Conservation (phyloP, 2,797 vertebrate species). For the Rhinoraja longicauda region DNA sequence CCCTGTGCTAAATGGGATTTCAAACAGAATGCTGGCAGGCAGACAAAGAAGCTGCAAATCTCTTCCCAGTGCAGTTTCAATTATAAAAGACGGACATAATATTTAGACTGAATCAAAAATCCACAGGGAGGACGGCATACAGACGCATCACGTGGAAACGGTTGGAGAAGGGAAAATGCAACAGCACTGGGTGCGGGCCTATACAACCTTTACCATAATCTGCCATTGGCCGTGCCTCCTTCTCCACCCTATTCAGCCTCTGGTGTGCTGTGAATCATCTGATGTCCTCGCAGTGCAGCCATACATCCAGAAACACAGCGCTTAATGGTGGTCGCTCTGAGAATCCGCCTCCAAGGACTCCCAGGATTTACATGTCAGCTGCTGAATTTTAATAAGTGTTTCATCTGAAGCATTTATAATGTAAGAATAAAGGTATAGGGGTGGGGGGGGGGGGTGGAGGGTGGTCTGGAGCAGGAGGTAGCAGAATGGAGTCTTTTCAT, state of each 20-base stretch:
- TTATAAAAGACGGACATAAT: slow-evolving; percentile 18
- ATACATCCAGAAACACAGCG: neutral
- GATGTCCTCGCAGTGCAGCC: neutral
- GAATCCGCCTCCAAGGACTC: neutral
- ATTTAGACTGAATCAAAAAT: slow-evolving; percentile 28
- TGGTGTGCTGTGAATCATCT: neutral
- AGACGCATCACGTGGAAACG: neutral
- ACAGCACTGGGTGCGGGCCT: too few species aligned
- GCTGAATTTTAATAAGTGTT: neutral
- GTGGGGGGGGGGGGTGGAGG: neutral
- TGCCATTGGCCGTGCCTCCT: too few species aligned
- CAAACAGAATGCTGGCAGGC: slow-evolving; percentile 23
- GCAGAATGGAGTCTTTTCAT: neutral
- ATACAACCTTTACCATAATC: neutral
- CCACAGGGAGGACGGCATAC: neutral
- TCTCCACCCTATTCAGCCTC: too few species aligned
- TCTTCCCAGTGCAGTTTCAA: neutral
- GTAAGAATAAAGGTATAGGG: neutral
- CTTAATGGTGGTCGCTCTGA: neutral
- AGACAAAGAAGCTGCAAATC: neutral
- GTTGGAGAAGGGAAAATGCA: neutral
- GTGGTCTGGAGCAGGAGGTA: neutral
- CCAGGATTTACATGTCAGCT: neutral
- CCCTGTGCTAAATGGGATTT: neutral
- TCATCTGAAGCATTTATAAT: neutral